Evolutionary conservation across 2,797 vertebrate genomes (phyloP).

Genomic region (Enteromius afrohamiltoni): DNA sequence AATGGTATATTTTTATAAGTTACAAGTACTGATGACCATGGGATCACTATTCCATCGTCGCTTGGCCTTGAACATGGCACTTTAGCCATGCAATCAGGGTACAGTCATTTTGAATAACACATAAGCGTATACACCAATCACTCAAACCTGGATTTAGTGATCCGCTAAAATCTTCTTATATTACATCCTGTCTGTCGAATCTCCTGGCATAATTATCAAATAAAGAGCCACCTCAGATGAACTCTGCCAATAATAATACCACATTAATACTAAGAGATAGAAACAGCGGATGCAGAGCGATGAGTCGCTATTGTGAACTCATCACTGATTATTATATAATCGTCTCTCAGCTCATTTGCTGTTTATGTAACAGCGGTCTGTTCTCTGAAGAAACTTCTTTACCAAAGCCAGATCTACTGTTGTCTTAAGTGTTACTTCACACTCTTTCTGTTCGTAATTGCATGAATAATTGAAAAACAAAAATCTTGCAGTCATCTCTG

Average conservation of each 20-base stretch:
- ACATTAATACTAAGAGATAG: slow-evolving; percentile 24
- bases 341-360: slow-evolving; percentile 37
- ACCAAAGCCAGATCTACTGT: slow-evolving; percentile 17
- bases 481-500: slow-evolving; percentile 3
- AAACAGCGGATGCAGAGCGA: background rate
- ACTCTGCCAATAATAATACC: slow-evolving; percentile 10
- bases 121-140: slow-evolving; percentile 22
- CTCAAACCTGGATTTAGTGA: slow-evolving; percentile 37
- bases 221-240: slow-evolving; percentile 26
- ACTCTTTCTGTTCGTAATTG: background rate
- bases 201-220: slow-evolving; percentile 17
- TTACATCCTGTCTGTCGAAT: slow-evolving; percentile 23
- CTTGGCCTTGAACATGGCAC: background rate
- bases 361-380: slow-evolving; percentile 41
- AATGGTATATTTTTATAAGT: background rate
- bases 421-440: slow-evolving; percentile 13
- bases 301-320: slow-evolving; percentile 9
- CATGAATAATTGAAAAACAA: slow-evolving; percentile 9
- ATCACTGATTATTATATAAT: slow-evolving; percentile 36
- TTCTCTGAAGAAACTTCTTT: slow-evolving; percentile 27
- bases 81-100: slow-evolving; percentile 2
- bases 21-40: background rate
- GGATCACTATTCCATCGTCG: background rate
- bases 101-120: slow-evolving; percentile 8
- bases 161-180: slow-evolving; percentile 29